Evolutionary conservation across 1,140 invertebrate genomes (phyloP).

Genomic region (Lethrus apterus): DNA sequence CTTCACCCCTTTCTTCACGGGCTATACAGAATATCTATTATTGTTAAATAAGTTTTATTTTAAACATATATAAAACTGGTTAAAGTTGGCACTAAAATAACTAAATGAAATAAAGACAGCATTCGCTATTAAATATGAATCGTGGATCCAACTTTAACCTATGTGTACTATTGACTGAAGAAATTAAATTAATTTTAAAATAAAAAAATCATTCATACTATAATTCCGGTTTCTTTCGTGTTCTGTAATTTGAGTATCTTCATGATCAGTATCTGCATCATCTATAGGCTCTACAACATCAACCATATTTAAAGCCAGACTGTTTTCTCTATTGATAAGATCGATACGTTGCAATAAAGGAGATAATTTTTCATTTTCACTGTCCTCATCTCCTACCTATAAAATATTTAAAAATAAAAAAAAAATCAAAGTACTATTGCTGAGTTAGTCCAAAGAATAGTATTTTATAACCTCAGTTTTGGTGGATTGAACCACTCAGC

Average conservation of each 20-base stretch:
- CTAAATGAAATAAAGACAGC: too few species aligned
- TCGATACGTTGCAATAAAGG: constrained; percentile 49
- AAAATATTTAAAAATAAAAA: constrained; percentile 9
- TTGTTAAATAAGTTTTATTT: too few species aligned
- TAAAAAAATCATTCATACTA: constrained; percentile 22
- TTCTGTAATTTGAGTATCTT: constrained; percentile 20
- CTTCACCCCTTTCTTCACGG: constrained; percentile 44
- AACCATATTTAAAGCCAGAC: constrained; percentile 40
- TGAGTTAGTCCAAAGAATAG: too few species aligned
- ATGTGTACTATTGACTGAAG: too few species aligned
- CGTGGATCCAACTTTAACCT: too few species aligned
- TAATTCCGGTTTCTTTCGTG: constrained; percentile 28
- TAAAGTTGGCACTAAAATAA: too few species aligned
- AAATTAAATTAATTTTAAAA: too few species aligned
- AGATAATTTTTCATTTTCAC: constrained; percentile 72
- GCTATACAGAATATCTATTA: too few species aligned
- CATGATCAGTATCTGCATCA: constrained; percentile 45
- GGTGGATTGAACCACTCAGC: too few species aligned
- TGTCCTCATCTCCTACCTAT: constrained; percentile 58
- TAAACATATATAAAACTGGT: too few species aligned
- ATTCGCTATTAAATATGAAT: too few species aligned
- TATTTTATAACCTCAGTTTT: background rate
- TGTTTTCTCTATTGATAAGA: constrained; percentile 19
- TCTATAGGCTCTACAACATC: constrained; percentile 49
- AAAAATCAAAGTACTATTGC: background rate